Evolutionary conservation across 1,140 invertebrate genomes (phyloP), one percentile per base, ranked within the genome.

Genomic region (Cardiocondyla obscurior): DNA sequence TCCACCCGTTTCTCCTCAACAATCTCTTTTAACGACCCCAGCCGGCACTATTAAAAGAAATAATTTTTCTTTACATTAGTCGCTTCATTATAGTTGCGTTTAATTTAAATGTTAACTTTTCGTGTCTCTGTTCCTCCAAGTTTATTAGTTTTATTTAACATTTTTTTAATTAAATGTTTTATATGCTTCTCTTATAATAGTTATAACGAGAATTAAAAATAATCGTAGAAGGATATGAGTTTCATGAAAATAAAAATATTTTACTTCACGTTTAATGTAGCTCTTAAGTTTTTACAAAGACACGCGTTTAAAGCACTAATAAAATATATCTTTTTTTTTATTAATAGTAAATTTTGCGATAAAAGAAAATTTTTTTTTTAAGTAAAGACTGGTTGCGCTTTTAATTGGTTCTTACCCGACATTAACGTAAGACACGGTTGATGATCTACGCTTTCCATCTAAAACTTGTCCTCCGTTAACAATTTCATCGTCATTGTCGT

Each of bases 31-130:
- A 87, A 25, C 88, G 87, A 12, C 87, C 87, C 82, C 90, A 90
- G 16, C 87, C 88, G 14, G 76, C 85, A 3, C 89, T 90, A 62
- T n/a, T 77, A 79, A 46, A 76, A 55, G 42, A 84, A 46, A 72
- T 28, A 64, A 72, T 77, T 82, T 83, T 57, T 30, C 22, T 51
- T 57, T 10, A 25, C 10, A 3, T 76, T 51, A 49, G 30, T 39
- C n/a, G 14, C 25, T 42, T 73, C 5, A 28, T 57, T 42, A 19
- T n/a, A 39, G 0, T 58, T 44, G 44, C 16, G 33, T 73, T 57
- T 42, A 28, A 73, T n/a, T 73, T 73, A 58, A 73, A 72, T 6
- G n/a, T 7, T 22, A 10, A 25, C 19, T 30, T 12, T 42, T 73
- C 28, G 22, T 44, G 14, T 7, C 30, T 28, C n/a, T 3, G 16